Percentiles rank a stretch among this genome's conserved stretches.
phyloP scores from a whole-genome alignment of 92 coral and sea anemone species.

The Parazoanthus atlanticus region DNA sequence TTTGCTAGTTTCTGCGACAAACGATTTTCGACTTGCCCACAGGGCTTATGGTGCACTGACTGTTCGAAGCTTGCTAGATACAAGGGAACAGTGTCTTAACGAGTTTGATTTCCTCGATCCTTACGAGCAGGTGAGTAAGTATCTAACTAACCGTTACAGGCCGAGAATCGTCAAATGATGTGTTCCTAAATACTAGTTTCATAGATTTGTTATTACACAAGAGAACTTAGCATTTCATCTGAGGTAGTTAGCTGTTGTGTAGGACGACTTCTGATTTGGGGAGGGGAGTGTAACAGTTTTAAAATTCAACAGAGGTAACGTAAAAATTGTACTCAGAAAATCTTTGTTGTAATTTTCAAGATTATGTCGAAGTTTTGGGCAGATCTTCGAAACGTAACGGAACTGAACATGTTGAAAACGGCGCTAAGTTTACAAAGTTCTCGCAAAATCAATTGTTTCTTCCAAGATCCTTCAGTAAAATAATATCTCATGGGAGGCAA shows the following conservation, averaged over 20 bases:
- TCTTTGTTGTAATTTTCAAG: too few relatives aligned
- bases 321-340: too few relatives aligned
- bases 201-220: background rate
- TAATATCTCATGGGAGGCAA: too few relatives aligned
- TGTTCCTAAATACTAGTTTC: background rate
- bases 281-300: too few relatives aligned
- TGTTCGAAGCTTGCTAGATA: constrained; percentile 92
- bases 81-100: constrained; percentile 89
- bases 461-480: too few relatives aligned
- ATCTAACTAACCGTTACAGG: background rate
- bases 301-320: too few relatives aligned
- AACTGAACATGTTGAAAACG: too few relatives aligned
- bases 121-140: constrained; percentile 73
- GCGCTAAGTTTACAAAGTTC: too few relatives aligned
- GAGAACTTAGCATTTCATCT: background rate
- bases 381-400: too few relatives aligned
- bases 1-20: background rate
- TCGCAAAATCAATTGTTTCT: too few relatives aligned
- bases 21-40: background rate
- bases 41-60: constrained; percentile 94
- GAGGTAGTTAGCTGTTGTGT: background rate
- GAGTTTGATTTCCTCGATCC: constrained; percentile 94
- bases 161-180: background rate
- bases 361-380: too few relatives aligned
- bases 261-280: background rate